Base-by-base conservation (phyloP, 2,113 vertebrate genomes). In the Leptodactylus fuscus region DNA sequence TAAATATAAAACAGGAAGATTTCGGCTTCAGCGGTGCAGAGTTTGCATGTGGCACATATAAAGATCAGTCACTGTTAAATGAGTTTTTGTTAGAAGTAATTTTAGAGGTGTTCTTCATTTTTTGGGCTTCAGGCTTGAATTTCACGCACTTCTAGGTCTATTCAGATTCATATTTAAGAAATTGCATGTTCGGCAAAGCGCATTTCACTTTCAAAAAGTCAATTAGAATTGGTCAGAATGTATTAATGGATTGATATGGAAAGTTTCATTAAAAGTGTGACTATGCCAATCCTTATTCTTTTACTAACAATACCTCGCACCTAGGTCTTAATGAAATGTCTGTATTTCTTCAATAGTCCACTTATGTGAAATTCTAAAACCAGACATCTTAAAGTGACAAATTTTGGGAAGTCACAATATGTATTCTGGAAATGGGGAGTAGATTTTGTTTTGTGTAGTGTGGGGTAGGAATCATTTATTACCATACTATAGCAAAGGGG, bases 21-120 rank as follows among this genome's bases (percentile, higher is more conserved):
- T 58, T 58, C 0, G 11, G 29, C 18, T 58, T 12, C 8, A 15
- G 46, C 8, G 20, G 4, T 24, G 38, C 29, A 58, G 29, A 55
- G 69, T 27, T 27, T 46, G 18, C 60, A n/a, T 73, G 32, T 41
- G 10, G 12, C 24, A 70, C 24, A 82, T 38, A 13, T 18, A 29
- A 49, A 55, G 49, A 73, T 82, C 67, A 82, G 46, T 73, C 48
- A 73, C 67, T 71, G 67, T 55, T 55, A 82, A 71, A 69, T 34
- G 27, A 3, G 9, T 67, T 81, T 81, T 69, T 70, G 80, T 70
- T 18, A 51, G 24, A 69, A 82, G 48, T 53, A 82, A 53, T 70
- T 82, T 70, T 20, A 36, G 48, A 53, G 27, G 79, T 49, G 29
- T 53, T 82, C 41, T 82, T 70, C 41, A 48, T 53, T 27, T 81